phyloP scores from a whole-genome alignment of 2,113 vertebrate genomes.

The Malurus melanocephalus region DNA sequence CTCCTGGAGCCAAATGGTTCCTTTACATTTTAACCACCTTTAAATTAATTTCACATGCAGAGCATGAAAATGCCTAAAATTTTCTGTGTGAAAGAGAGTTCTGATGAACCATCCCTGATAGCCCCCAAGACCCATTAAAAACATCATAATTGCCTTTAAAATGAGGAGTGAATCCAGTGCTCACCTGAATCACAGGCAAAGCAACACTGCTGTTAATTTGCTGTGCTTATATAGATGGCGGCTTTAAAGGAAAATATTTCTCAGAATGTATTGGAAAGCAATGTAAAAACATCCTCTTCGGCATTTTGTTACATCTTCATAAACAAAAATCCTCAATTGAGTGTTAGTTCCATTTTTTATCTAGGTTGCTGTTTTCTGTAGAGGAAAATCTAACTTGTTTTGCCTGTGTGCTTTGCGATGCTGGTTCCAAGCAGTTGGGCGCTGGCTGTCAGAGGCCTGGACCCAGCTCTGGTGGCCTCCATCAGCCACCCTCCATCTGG shows the following conservation, averaged over 20 bases:
- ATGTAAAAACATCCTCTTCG: not conserved
- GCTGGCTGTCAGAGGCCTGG: not conserved
- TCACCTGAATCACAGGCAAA: not conserved
- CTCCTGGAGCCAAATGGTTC: not conserved
- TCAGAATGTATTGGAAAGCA: not conserved
- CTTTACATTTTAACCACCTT: not conserved
- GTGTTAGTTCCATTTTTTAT: not conserved
- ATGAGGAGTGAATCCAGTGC: not conserved
- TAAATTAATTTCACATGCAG: not conserved
- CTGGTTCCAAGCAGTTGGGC: not conserved
- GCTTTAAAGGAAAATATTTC: not conserved
- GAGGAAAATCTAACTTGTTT: not conserved
- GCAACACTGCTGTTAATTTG: fast-evolving
- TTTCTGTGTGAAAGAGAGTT: not conserved
- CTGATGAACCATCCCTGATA: not conserved
- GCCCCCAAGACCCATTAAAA: not conserved
- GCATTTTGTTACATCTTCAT: not conserved
- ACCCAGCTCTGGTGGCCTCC: not conserved
- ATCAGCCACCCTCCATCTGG: not conserved
- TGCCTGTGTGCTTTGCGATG: not conserved
- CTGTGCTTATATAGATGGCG: not conserved
- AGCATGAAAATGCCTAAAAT: not conserved
- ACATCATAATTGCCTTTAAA: not conserved
- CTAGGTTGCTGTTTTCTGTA: not conserved
- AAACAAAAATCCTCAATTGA: not conserved